Percentiles rank a stretch among this genome's conserved stretches.
Evolutionary conservation across 2,888 invertebrate genomes (phyloP).

Genomic region (Osmoderma eremita): DNA sequence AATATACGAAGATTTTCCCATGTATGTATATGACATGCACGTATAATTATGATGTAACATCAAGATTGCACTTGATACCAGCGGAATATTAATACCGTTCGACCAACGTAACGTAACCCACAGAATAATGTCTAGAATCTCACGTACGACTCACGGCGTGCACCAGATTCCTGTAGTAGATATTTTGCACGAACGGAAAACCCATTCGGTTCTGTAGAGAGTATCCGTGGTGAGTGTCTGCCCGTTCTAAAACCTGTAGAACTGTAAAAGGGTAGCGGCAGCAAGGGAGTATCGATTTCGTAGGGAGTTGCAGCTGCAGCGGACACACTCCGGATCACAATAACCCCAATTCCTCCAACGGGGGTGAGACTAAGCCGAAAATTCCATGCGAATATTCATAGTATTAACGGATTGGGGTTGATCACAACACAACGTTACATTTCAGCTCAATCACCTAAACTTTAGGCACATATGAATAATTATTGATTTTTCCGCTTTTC

Average conservation of each 20-base stretch:
- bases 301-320: slow-evolving; percentile 38
- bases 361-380: neutral
- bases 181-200: neutral
- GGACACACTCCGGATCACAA: slow-evolving; percentile 5
- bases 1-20: too few relatives aligned
- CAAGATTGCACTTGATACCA: too few relatives aligned
- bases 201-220: neutral
- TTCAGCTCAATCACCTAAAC: neutral
- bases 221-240: neutral
- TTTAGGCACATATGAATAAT: neutral
- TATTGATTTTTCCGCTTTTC: neutral
- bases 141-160: too few relatives aligned
- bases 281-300: slow-evolving; percentile 36
- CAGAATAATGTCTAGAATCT: too few relatives aligned
- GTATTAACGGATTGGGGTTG: too few relatives aligned
- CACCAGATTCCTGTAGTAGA: neutral
- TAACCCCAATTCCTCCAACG: slow-evolving; percentile 8
- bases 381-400: neutral
- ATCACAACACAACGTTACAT: too few relatives aligned
- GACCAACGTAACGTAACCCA: too few relatives aligned
- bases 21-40: too few relatives aligned
- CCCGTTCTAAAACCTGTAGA: neutral
- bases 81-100: too few relatives aligned
- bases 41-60: too few relatives aligned
- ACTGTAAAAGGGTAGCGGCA: slow-evolving; percentile 7